Evolutionary conservation across 2,113 vertebrate genomes (phyloP), one percentile per base, ranked within the genome.

Genomic region (Puffinus mauretanicus): DNA sequence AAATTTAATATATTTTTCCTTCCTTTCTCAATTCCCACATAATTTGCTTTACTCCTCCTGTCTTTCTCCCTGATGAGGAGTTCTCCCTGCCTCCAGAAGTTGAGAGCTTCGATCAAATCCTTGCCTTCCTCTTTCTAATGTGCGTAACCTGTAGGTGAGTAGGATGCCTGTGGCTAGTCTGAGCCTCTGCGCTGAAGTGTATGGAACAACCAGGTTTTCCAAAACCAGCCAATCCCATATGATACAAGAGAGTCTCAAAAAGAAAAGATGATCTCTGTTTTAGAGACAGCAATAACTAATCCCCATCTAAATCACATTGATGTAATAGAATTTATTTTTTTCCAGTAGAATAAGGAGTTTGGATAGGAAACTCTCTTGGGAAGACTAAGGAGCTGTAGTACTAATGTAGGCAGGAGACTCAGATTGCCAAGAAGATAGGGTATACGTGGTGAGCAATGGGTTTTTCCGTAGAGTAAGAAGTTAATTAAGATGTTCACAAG

Each of bases 381-480:
- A 58, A 62, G 65, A 19, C 24, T 61, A 42, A 70, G 36, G 30
- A 64, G 7, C 32, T 69, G 10, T 38, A 32, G 47, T 58, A 19
- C 24, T 80, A 42, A 80, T 14, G 10, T 34, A 71, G 52, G 20
- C 25, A 71, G 71, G 8, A 79, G 42, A 36, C 27, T 44, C 26
- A 25, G 9, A 24, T 20, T 67, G 38, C 70, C 61, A 88, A 64
- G n/a, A 82, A 42, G 9, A 49, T 47, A 27, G 9, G 8, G n/a
- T 80, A 52, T 27, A 16, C 0, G 1, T 76, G 47, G 9, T 0
- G 1, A 89, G 13, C 24, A 75, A 7, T 22, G 20, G 7, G 0
- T 3, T 90, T 93, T 95, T 88, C 64, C 82, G 27, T 40, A 66
- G 46, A 57, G 24, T 81, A 10, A 75, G 82, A 91, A 27, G 7